Base-by-base conservation (phyloP, 2,888 invertebrate genomes). In the Melanophora roralis region DNA sequence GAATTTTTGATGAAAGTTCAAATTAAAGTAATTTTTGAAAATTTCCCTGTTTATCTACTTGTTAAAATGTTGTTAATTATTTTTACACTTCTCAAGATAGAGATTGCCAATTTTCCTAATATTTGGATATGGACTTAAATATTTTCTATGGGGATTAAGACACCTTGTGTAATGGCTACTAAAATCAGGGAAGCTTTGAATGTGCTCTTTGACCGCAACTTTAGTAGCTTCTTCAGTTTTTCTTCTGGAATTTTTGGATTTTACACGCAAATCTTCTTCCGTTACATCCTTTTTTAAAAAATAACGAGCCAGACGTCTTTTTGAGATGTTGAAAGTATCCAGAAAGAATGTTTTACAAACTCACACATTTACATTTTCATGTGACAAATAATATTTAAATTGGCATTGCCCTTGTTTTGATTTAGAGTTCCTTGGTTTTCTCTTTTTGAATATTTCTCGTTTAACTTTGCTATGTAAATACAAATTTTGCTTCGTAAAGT, bases 241-340 rank as follows among this genome's bases (percentile, higher is more conserved):
- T 32, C 53, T 27, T 53, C 53, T 2, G 45, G 45, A 47, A 47
- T 47, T 47, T 16, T 47, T 1, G 19, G 34, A 55, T 16, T 16
- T 55, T 60, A 27, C 59, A 43, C 43, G 43, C 40, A 60, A 60
- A 27, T 60, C 59, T 43, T 19, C 47, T 34, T 21, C 34, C 0
- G 19, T 19, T 60, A 60, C 45, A 74, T 74, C 38, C 12, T 45
- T 53, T 43, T 67, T 55, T n/a, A n/a, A n/a, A 74, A 74, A 55
- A 53, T 51, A 51, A 53, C 67, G 53, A 67, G 7, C 32, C 38
- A 67, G 67, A 8, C 53, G 53, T 21, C 67, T 43, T 57, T 68
- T 21, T 65, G 23, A 65, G 38, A 65, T 65, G 51, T 51, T 65
- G 8, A 51, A 65, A 65, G 38, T 65, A 65, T 51, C 51, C 47